phyloP scores from a whole-genome alignment of 2,113 vertebrate species.

The Pituophis catenifer region DNA sequence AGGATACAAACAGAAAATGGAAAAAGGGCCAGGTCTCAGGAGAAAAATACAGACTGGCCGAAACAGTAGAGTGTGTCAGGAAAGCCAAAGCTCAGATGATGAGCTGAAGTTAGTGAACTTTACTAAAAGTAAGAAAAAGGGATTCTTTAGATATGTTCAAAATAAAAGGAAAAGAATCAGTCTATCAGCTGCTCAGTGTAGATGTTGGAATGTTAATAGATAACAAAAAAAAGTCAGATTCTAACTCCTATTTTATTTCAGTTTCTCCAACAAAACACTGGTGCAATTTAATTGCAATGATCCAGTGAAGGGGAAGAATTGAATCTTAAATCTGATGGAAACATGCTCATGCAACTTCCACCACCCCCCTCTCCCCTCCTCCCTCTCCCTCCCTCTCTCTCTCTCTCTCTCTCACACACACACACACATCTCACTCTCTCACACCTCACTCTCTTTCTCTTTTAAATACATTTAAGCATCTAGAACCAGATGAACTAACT shows the following conservation, averaged over 20 bases:
- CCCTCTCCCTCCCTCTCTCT: too few species aligned
- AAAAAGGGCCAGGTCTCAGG: not conserved
- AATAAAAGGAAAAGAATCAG: not conserved
- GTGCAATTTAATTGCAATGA: not conserved
- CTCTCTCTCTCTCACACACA: too few species aligned
- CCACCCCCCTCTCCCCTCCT: too few species aligned
- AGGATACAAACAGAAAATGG: not conserved
- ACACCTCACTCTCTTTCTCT: not conserved
- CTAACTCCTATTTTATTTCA: not conserved
- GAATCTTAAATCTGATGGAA: not conserved
- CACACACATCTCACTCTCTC: too few species aligned
- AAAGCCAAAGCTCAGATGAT: not conserved
- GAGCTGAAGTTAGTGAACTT: not conserved
- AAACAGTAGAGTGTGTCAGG: not conserved
- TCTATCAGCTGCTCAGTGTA: not conserved
- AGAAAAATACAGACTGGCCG: not conserved
- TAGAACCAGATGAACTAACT: not conserved
- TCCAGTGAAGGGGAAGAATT: not conserved
- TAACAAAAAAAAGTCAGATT: not conserved
- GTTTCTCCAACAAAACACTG: not conserved
- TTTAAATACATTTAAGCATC: not conserved
- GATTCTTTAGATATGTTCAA: not conserved
- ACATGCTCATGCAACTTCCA: not conserved
- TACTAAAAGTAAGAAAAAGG: not conserved
- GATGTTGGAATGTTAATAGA: not conserved